These are phyloP conservation scores for Atrichornis clamosus DNA, from an alignment of 2,113 vertebrate species.

Conservation along the genomic window DNA sequence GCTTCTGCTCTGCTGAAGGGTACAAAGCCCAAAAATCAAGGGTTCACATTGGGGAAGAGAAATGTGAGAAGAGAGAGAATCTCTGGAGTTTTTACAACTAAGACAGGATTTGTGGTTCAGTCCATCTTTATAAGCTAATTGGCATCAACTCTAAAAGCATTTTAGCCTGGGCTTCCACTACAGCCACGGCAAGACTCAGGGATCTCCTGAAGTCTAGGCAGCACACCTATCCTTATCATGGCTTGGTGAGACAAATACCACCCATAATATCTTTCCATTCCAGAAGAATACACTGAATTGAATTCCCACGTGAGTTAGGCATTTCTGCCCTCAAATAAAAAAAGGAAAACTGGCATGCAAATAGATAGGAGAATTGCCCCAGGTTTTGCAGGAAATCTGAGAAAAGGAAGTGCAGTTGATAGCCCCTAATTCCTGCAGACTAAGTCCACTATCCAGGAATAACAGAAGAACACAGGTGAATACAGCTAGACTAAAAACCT, in stretches of 20 bases:
- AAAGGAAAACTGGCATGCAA: not conserved
- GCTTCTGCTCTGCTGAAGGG: conserved; percentile 86
- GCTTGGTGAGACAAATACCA: not conserved
- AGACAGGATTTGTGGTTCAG: not conserved
- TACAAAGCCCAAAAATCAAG: not conserved
- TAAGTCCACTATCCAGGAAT: not conserved
- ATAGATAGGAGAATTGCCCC: not conserved
- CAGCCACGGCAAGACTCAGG: not conserved
- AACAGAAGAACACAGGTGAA: not conserved
- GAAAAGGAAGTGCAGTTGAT: not conserved
- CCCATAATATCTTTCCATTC: not conserved
- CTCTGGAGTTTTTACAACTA: not conserved
- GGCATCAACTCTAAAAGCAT: not conserved
- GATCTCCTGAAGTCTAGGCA: not conserved
- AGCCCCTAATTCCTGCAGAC: not conserved
- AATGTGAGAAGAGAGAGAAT: not conserved
- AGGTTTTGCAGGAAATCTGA: not conserved
- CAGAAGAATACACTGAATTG: not conserved
- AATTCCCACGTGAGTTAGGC: not conserved
- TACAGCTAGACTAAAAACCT: not conserved
- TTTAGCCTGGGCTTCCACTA: not conserved
- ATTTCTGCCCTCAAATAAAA: not conserved
- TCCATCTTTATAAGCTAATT: not conserved
- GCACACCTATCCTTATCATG: not conserved
- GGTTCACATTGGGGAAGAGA: not conserved